Evolutionary conservation across 2,888 invertebrate species (phyloP), one percentile per base, ranked within the genome.

Genomic region (Ernsta delagoae): DNA sequence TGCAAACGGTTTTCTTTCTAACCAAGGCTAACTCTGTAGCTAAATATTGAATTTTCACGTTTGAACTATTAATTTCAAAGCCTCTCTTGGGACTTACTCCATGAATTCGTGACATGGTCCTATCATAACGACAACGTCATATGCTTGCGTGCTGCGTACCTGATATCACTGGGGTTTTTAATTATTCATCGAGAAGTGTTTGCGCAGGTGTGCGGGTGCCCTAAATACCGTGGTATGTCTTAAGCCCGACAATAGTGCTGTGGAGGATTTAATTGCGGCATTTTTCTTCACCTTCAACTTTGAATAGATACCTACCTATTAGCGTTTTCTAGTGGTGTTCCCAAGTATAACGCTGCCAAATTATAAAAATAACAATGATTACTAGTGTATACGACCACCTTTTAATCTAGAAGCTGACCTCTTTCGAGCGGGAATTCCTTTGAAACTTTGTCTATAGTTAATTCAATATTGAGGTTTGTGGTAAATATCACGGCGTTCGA

Each of bases 121-220:
- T 60, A 56, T 39, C 41, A 53, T 66, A 66, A 59, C 59, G 66
- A 43, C 66, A 31, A 11, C 34, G 31, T 66, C 66, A 56, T 61
- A 61, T 60, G 63, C 43, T 66, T 54, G 74, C 69, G 75, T 66
- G 65, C 54, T 70, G 72, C 73, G 71, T 66, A 73, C 71, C 69
- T 66, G 61, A 72, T 71, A 74, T 74, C 75, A 76, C 75, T 59
- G 24, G 70, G 73, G 72, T 78, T 79, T 80, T 85, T 78, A 83
- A 85, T 82, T 82, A 81, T 85, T 88, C 83, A 82, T 78, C 78
- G 81, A 75, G 74, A 78, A 69, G 53, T 89, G 80, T 90, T 88
- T 89, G 81, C 70, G 76, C 89, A 90, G 86, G 88, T 90, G 90
- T 79, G 74, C 45, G 59, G 66, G 65, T 79, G 86, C 75, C 83